phyloP scores from a whole-genome alignment of 2,888 invertebrate genomes.

The Hydriomena furcata region DNA sequence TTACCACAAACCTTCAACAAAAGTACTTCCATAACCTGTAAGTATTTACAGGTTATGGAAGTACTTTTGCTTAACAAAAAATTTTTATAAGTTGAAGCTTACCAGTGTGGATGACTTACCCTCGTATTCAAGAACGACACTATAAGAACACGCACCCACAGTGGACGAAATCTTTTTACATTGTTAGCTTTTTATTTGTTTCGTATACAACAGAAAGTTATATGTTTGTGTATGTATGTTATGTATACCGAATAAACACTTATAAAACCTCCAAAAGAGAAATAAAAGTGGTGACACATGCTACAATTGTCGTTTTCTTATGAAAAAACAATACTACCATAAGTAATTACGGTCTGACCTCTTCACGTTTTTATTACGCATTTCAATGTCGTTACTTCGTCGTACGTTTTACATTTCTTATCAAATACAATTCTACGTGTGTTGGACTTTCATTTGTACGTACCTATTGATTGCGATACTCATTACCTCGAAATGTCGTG shows the following conservation, averaged over 20 bases:
- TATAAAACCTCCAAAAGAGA: slow-evolving; percentile 27
- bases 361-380: slow-evolving; percentile 34
- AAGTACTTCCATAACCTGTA: no score
- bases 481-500: neutral
- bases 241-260: slow-evolving; percentile 13
- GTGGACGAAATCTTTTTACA: no score
- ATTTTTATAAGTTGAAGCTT: no score
- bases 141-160: no score
- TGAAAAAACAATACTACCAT: slow-evolving; percentile 37
- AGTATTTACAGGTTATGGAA: no score
- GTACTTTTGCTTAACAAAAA: no score
- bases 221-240: neutral
- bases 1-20: no score
- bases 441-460: slow-evolving; percentile 44
- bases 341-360: slow-evolving; percentile 39
- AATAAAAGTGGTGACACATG: slow-evolving; percentile 31
- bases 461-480: slow-evolving; percentile 7
- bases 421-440: slow-evolving; percentile 2
- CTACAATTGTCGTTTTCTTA: slow-evolving; percentile 38
- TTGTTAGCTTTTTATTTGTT: no score
- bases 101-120: no score
- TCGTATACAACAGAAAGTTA: no score
- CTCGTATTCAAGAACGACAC: no score
- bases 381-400: slow-evolving; percentile 47
- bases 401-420: slow-evolving; percentile 47